Evolutionary conservation across 1,140 invertebrate genomes (phyloP).

Genomic region (Metaphire vulgaris): DNA sequence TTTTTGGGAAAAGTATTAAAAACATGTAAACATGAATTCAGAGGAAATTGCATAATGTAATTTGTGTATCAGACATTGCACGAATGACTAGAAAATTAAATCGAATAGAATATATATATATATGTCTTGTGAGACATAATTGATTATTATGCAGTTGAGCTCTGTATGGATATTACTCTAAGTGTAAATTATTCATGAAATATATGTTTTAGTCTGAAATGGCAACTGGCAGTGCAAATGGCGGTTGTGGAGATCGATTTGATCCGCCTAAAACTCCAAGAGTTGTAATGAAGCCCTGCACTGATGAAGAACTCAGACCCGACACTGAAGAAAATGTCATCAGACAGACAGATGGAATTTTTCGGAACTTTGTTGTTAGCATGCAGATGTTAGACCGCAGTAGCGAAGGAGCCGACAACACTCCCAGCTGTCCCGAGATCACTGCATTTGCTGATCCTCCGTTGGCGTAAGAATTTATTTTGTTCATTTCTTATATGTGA

Average conservation of each 20-base stretch:
- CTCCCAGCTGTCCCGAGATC: conserved; percentile 7
- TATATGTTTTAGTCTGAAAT: no score
- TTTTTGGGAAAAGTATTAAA: no score
- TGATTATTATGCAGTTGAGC: no score
- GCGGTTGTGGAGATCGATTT: conserved; percentile 7
- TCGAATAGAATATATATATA: no score
- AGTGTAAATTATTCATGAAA: no score
- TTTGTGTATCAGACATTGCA: no score
- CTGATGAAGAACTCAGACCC: not conserved
- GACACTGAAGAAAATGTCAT: conserved; percentile 26
- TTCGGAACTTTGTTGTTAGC: conserved; percentile 18
- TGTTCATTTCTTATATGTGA: not conserved
- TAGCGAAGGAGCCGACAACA: conserved; percentile 3
- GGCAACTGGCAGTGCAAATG: not conserved
- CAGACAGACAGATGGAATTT: conserved; percentile 17
- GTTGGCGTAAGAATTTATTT: conserved; percentile 10
- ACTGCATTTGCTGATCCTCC: not conserved
- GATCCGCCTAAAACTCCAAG: conserved; percentile 13
- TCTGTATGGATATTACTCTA: no score
- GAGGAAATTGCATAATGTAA: no score
- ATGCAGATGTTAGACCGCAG: conserved; percentile 4
- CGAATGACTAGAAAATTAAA: no score
- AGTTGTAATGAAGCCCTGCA: not conserved
- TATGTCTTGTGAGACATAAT: no score
- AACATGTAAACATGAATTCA: no score